These are phyloP conservation scores for Ennomos erosarius DNA, from an alignment of 2,888 invertebrate species.

Conservation along the genomic window DNA sequence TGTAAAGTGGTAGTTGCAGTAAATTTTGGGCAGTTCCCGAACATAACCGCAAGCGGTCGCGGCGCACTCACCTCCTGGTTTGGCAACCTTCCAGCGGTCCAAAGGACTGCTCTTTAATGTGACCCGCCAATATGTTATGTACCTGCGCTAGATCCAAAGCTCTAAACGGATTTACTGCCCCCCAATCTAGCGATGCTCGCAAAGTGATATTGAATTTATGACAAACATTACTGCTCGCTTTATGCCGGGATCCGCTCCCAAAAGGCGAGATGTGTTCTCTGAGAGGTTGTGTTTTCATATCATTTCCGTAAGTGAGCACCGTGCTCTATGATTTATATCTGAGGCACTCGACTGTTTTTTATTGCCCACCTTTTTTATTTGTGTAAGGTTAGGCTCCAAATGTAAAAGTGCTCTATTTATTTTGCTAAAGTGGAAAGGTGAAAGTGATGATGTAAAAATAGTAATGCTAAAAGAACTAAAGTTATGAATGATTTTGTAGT, in stretches of 20 bases:
- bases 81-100: conserved; percentile 58
- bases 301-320: conserved; percentile 35
- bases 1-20: conserved; percentile 39
- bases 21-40: conserved; percentile 48
- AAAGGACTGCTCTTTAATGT: conserved; percentile 43
- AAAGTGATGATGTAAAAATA: too few relatives aligned
- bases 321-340: conserved; percentile 40
- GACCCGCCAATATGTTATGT: conserved; percentile 29
- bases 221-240: conserved; percentile 46
- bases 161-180: conserved; percentile 47
- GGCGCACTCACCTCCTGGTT: conserved; percentile 64
- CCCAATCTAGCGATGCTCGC: conserved; percentile 52
- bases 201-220: conserved; percentile 53
- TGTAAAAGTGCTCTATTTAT: not conserved
- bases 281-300: conserved; percentile 41
- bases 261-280: conserved; percentile 41
- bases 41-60: conserved; percentile 53
- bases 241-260: conserved; percentile 40
- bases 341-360: conserved; percentile 24
- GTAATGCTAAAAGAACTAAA: too few relatives aligned
- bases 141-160: conserved; percentile 38
- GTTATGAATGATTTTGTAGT: too few relatives aligned
- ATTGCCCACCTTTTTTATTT: conserved; percentile 14
- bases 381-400: not conserved
- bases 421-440: not conserved